Conservation (phyloP, 2,113 vertebrate genomes). For the Chaetodon auriga region DNA sequence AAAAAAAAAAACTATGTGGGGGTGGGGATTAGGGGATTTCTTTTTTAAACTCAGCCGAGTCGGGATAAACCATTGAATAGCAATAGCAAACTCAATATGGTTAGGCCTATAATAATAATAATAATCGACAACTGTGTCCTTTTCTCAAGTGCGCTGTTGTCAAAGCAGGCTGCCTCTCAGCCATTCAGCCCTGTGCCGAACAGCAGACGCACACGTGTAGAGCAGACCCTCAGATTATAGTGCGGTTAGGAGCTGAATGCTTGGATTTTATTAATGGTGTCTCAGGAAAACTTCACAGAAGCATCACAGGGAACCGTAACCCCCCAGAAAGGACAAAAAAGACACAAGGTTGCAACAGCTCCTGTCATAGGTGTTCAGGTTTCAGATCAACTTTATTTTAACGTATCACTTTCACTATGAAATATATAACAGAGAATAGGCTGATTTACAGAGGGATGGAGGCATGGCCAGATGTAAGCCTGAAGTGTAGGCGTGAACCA, state of each 20-base stretch:
- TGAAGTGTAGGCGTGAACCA: constrained; percentile 59
- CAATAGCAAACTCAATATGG: neutral
- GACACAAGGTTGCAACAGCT: constrained; percentile 46
- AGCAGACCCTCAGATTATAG: constrained; percentile 65
- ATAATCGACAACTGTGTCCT: neutral
- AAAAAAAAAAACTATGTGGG: constrained; percentile 41
- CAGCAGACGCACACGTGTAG: constrained; percentile 75
- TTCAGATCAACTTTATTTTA: constrained; percentile 48
- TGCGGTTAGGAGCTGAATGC: constrained; percentile 58
- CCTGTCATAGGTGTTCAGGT: constrained; percentile 69
- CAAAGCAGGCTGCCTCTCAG: constrained; percentile 37
- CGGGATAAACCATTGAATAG: neutral
- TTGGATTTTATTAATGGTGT: constrained; percentile 78
- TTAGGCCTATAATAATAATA: neutral
- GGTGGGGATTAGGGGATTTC: constrained; percentile 37
- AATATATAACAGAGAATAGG: constrained; percentile 24
- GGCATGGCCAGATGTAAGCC: constrained; percentile 48
- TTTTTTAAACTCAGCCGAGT: neutral
- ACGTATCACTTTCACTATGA: constrained; percentile 46
- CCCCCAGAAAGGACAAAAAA: constrained; percentile 30
- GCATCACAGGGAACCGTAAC: constrained; percentile 45
- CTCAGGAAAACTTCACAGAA: constrained; percentile 66
- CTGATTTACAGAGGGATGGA: constrained; percentile 62
- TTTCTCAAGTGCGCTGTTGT: neutral
- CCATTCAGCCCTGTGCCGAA: constrained; percentile 38